Evolutionary conservation across 2,797 vertebrate genomes (phyloP).

Genomic region (Cuniculus paca): DNA sequence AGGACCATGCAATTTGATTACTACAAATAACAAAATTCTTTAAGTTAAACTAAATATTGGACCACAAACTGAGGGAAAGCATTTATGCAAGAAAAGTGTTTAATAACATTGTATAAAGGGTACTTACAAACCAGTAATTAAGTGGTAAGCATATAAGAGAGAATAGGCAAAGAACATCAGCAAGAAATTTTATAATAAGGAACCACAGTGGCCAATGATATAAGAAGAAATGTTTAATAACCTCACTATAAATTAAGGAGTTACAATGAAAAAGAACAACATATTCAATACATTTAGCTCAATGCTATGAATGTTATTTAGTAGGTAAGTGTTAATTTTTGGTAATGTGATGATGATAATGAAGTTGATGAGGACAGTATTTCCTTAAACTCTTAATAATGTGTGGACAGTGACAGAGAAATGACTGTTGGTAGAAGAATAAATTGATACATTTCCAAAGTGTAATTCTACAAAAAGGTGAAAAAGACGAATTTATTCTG

Average conservation of each 20-base stretch:
- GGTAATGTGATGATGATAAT: background rate
- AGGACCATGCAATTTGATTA: background rate
- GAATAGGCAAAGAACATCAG: constrained; percentile 2
- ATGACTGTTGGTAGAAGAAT: background rate
- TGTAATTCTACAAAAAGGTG: background rate
- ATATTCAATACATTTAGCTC: background rate
- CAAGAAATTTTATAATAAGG: background rate
- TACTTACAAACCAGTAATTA: background rate
- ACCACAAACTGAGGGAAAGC: background rate
- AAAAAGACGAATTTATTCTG: background rate
- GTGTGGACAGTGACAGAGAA: background rate
- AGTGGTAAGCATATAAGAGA: background rate
- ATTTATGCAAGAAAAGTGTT: background rate
- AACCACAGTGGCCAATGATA: background rate
- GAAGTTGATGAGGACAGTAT: background rate
- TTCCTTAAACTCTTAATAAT: background rate
- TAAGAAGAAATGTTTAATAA: background rate
- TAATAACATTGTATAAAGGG: background rate
- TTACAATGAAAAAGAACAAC: background rate
- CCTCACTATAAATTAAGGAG: background rate
- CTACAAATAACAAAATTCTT: background rate
- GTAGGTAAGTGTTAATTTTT: background rate
- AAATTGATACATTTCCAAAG: background rate
- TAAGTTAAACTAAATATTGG: background rate
- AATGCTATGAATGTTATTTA: background rate